Evolutionary conservation across 2,113 vertebrate species (phyloP).

Genomic region (Todiramphus chloris): DNA sequence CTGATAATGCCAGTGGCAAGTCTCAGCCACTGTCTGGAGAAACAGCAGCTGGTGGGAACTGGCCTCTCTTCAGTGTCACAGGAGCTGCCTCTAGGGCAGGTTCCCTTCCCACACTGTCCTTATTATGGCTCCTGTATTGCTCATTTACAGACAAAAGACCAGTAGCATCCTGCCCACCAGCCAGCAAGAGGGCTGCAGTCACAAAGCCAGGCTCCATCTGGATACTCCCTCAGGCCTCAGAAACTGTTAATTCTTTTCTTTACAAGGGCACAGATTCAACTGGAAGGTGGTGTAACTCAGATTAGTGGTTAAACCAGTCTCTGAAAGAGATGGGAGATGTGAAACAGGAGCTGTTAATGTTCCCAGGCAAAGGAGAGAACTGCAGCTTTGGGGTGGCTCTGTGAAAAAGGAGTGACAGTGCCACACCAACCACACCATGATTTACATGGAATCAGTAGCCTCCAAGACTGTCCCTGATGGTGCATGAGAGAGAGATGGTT

Average conservation of each 20-base stretch:
- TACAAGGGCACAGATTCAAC: neutral
- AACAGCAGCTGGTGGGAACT: neutral
- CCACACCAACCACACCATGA: neutral
- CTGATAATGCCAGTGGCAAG: neutral
- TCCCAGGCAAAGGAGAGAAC: neutral
- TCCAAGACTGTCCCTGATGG: neutral
- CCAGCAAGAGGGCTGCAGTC: neutral
- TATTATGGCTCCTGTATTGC: neutral
- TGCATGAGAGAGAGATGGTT: neutral
- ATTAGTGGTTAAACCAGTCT: neutral
- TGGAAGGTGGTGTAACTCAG: neutral
- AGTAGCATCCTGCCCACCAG: neutral
- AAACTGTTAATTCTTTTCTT: constrained; percentile 4
- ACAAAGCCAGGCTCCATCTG: neutral
- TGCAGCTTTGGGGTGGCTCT: neutral
- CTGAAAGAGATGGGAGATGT: neutral
- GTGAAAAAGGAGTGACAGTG: neutral
- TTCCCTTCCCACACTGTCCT: neutral
- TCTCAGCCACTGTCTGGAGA: constrained; percentile 19
- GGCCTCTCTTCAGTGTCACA: neutral
- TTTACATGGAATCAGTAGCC: neutral
- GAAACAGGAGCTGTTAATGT: neutral
- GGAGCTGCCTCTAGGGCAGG: neutral
- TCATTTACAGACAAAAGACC: neutral
- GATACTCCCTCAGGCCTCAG: neutral